These are phyloP conservation scores for Drosophila kanekoi DNA, from an alignment of 2,888 invertebrate genomes.

Conservation along the genomic window DNA sequence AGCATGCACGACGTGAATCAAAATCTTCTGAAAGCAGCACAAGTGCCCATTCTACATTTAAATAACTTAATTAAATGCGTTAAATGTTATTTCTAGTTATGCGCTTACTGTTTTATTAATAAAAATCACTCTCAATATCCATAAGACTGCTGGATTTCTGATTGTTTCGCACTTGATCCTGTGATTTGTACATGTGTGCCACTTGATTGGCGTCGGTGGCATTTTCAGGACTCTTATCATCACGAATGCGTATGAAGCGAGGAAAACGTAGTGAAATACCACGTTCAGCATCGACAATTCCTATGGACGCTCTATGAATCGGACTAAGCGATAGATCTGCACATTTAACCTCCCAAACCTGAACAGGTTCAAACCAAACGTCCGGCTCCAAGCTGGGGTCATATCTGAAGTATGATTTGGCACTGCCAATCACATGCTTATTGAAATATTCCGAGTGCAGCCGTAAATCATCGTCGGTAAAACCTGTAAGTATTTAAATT, in stretches of 20 bases:
- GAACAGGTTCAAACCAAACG: constrained; percentile 94
- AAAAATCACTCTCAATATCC: constrained; percentile 83
- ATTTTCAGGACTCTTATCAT: constrained; percentile 96
- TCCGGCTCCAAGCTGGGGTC: constrained; percentile 92
- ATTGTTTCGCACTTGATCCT: constrained; percentile 95
- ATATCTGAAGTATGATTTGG: constrained; percentile 93
- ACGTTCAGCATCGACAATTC: constrained; percentile 94
- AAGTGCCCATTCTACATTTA: constrained; percentile 37
- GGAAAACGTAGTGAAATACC: constrained; percentile 98
- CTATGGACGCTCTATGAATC: constrained; percentile 94
- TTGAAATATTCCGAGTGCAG: constrained; percentile 91
- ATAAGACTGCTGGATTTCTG: constrained; percentile 49
- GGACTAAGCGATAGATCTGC: constrained; percentile 99
- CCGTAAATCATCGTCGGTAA: constrained; percentile 95
- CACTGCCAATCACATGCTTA: constrained; percentile 89
- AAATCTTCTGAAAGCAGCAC: constrained; percentile 65
- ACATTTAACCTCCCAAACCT: constrained; percentile 98
- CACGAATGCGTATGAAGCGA: constrained; percentile 93
- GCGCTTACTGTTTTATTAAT: constrained; percentile 58
- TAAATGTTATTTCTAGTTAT: background rate
- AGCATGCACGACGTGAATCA: constrained; percentile 35
- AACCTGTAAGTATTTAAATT: constrained; percentile 88
- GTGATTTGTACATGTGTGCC: constrained; percentile 95
- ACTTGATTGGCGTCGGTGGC: constrained; percentile 96
- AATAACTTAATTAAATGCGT: constrained; percentile 29